Percentiles rank a stretch among this genome's conserved stretches.
Conservation (phyloP, 2,797 vertebrate genomes). For the Sciaenops ocellatus region DNA sequence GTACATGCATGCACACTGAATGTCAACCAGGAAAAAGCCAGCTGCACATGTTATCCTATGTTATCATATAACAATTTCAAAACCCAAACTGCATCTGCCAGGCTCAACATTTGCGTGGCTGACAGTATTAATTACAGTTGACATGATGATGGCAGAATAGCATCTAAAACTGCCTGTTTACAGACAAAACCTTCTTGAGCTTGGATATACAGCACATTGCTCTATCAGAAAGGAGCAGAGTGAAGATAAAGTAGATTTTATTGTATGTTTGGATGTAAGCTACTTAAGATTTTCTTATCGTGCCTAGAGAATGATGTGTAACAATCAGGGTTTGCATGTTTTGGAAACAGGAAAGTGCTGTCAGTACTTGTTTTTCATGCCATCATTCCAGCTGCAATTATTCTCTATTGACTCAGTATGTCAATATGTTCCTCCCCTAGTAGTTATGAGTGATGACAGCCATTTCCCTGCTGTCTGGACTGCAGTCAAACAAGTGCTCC, state of each 20-base stretch:
- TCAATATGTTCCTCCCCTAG: conserved; percentile 31
- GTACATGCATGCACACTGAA: background rate
- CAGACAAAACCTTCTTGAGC: background rate
- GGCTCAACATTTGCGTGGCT: background rate
- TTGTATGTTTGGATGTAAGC: background rate
- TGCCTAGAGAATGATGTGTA: background rate
- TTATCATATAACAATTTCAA: background rate
- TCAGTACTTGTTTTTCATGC: conserved; percentile 9
- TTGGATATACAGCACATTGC: background rate
- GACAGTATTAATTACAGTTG: background rate
- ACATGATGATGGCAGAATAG: background rate
- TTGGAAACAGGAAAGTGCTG: background rate
- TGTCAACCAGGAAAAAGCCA: background rate
- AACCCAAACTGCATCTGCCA: background rate
- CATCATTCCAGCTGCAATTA: conserved; percentile 19
- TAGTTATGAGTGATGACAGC: conserved; percentile 27
- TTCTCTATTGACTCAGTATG: conserved; percentile 19
- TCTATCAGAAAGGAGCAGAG: background rate
- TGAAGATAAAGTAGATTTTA: background rate
- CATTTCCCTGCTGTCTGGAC: conserved; percentile 16
- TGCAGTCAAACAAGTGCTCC: conserved; percentile 12
- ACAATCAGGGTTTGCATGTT: background rate
- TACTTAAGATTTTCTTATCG: background rate
- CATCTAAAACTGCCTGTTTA: background rate
- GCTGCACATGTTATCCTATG: background rate